These are phyloP conservation scores for Sebastes schlegelii DNA, from an alignment of 2,113 vertebrate genomes.

Conservation along the genomic window DNA sequence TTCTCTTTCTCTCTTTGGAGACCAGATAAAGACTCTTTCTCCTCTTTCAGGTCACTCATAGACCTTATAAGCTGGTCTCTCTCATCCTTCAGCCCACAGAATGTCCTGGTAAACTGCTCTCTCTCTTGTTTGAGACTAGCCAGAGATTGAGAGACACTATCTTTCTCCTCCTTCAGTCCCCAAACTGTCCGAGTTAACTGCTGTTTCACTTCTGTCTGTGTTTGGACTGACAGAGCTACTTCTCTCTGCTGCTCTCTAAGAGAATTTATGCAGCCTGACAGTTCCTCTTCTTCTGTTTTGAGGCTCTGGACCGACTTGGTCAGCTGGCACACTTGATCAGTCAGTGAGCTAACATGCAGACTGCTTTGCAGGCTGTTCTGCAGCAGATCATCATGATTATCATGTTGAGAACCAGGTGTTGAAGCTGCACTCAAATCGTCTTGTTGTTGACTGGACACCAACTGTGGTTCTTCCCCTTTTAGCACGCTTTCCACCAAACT, in stretches of 20 bases:
- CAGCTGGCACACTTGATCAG: slow-evolving; percentile 42
- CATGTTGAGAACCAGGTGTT: slow-evolving; percentile 18
- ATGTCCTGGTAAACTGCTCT: slow-evolving; percentile 59
- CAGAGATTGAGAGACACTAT: slow-evolving; percentile 56
- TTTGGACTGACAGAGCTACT: slow-evolving; percentile 57
- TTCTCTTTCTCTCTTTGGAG: slow-evolving; percentile 63
- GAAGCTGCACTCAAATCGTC: neutral
- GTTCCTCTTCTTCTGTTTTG: slow-evolving; percentile 60
- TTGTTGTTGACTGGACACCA: slow-evolving; percentile 3
- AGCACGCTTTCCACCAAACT: slow-evolving; percentile 31
- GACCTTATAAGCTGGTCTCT: slow-evolving; percentile 57
- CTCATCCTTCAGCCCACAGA: slow-evolving; percentile 65
- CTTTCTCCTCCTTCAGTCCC: slow-evolving; percentile 78
- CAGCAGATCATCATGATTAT: neutral
- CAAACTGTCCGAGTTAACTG: slow-evolving; percentile 75
- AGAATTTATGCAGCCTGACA: slow-evolving; percentile 26
- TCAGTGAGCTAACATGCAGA: slow-evolving; percentile 26
- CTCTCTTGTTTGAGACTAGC: slow-evolving; percentile 60
- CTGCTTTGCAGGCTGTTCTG: slow-evolving; percentile 13
- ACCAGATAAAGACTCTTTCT: slow-evolving; percentile 54
- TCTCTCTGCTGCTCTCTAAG: slow-evolving; percentile 68
- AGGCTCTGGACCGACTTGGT: slow-evolving; percentile 59
- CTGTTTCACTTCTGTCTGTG: slow-evolving; percentile 75
- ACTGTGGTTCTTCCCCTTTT: slow-evolving; percentile 14
- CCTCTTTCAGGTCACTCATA: slow-evolving; percentile 43